These are phyloP conservation scores for Gymnopithys bicolor DNA, from an alignment of 2,797 vertebrate genomes.

Conservation along the genomic window DNA sequence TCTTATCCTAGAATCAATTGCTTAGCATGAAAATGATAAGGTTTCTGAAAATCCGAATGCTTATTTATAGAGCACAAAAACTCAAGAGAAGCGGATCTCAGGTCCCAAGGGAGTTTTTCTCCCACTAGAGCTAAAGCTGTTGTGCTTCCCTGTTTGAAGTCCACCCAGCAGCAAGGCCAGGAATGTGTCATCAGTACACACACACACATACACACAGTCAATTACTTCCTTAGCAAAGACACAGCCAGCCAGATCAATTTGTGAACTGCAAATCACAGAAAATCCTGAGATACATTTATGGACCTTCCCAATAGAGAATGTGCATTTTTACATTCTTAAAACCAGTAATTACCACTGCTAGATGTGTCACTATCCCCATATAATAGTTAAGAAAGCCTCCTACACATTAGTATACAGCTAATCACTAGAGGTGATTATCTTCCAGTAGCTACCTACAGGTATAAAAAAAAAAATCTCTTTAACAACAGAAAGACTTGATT, in stretches of 20 bases:
- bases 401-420: not conserved
- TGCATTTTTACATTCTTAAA: not conserved
- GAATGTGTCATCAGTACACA: not conserved
- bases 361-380: not conserved
- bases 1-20: not conserved
- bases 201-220: not conserved
- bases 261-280: not conserved
- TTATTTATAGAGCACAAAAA: not conserved
- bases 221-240: not conserved
- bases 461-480: not conserved
- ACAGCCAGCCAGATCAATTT: not conserved
- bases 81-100: not conserved
- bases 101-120: not conserved
- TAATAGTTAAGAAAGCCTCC: not conserved
- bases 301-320: not conserved
- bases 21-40: not conserved
- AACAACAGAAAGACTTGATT: not conserved
- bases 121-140: not conserved
- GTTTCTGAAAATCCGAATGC: not conserved
- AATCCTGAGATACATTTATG: not conserved
- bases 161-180: not conserved
- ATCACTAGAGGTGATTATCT: not conserved
- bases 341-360: not conserved
- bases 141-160: not conserved
- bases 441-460: not conserved